These are phyloP conservation scores for Carpatolechia fugitivella DNA, from an alignment of 2,888 invertebrate genomes.

Conservation along the genomic window DNA sequence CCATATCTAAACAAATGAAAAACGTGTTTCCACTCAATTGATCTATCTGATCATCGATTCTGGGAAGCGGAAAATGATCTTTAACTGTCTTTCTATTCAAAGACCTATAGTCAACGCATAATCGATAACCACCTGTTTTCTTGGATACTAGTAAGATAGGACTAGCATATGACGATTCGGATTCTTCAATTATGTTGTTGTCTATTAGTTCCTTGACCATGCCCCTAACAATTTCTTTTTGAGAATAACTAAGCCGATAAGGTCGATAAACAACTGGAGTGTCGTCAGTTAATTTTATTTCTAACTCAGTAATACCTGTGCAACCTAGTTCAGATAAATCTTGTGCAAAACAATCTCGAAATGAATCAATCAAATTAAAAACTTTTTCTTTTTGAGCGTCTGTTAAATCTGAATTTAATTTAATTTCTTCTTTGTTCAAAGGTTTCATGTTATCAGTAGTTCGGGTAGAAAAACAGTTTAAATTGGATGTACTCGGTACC, in stretches of 20 bases:
- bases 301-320: slow-evolving; percentile 24
- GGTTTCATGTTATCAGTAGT: too few species aligned
- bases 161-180: slow-evolving; percentile 18
- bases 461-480: too few species aligned
- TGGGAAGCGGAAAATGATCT: slow-evolving; percentile 19
- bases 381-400: not conserved
- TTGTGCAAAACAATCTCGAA: slow-evolving; percentile 20
- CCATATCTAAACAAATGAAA: too few species aligned
- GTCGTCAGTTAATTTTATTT: slow-evolving; percentile 17
- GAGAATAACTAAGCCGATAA: slow-evolving; percentile 23
- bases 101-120: slow-evolving; percentile 19
- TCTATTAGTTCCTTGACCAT: slow-evolving; percentile 17
- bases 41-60: slow-evolving; percentile 20
- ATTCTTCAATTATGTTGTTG: slow-evolving; percentile 14
- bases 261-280: slow-evolving; percentile 27
- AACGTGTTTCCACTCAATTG: slow-evolving; percentile 20
- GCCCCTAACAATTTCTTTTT: slow-evolving; percentile 22
- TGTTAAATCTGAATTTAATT: not conserved
- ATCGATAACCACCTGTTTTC: slow-evolving; percentile 10
- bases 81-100: slow-evolving; percentile 20
- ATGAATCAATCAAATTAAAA: not conserved
- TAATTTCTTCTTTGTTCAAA: not conserved
- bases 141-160: slow-evolving; percentile 17
- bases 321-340: slow-evolving; percentile 18
- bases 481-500: too few species aligned